Percentiles rank a stretch among this genome's conserved stretches.
Evolutionary conservation across 2,797 vertebrate genomes (phyloP).

Genomic region (Hemibagrus guttatus): DNA sequence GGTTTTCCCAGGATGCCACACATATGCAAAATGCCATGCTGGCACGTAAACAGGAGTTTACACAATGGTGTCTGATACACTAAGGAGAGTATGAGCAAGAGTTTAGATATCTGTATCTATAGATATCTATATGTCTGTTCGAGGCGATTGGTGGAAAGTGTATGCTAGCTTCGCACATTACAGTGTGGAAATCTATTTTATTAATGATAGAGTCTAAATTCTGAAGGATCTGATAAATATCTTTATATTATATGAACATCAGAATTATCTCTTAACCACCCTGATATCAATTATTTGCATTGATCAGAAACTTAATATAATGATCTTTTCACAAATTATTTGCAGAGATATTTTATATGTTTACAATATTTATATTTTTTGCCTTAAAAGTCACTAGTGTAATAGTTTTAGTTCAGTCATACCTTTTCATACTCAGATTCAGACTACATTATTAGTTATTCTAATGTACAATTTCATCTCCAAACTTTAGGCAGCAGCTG

Average conservation of each 20-base stretch:
- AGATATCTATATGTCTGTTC: not conserved
- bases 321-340: not conserved
- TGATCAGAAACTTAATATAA: not conserved
- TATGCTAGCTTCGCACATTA: not conserved
- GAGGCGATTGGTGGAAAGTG: not conserved
- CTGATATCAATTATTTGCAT: not conserved
- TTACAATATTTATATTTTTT: not conserved
- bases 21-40: not conserved
- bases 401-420: not conserved
- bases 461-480: not conserved
- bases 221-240: slow-evolving; percentile 4
- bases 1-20: slow-evolving; percentile 16
- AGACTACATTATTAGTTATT: not conserved
- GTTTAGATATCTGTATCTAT: not conserved
- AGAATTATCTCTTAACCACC: not conserved
- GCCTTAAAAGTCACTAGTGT: not conserved
- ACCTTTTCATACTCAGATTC: not conserved
- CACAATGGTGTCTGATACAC: not conserved
- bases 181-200: not conserved
- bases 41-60: not conserved
- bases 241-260: not conserved
- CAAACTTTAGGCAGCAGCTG: not conserved
- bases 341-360: not conserved
- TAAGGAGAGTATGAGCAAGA: not conserved
- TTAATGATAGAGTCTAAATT: not conserved